A percentile compares a stretch with the other conserved stretches of the same genome.
Evolutionary conservation across 2,113 vertebrate genomes (phyloP).

Genomic region (Coptodon bakossiorum): DNA sequence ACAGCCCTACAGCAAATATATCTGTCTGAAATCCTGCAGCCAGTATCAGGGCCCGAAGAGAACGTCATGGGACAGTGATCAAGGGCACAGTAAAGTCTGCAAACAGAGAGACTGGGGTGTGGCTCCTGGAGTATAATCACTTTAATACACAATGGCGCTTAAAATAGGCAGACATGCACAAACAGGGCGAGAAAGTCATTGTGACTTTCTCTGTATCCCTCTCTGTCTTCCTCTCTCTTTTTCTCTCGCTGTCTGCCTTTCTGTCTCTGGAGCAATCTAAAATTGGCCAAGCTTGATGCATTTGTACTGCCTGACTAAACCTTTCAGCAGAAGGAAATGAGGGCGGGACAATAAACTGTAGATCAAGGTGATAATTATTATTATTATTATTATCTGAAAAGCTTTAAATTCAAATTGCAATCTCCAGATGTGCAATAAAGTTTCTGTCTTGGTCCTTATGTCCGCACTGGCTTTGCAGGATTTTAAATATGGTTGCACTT

Average conservation of each 20-base stretch:
- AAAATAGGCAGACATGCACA: slow-evolving; percentile 25
- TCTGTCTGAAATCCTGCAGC: background rate
- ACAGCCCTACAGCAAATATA: background rate
- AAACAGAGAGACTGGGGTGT: background rate
- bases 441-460: background rate
- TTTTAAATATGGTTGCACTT: background rate
- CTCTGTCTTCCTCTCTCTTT: background rate
- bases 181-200: background rate
- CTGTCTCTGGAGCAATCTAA: slow-evolving; percentile 44
- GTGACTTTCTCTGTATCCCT: background rate
- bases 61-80: background rate
- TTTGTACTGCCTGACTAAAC: slow-evolving; percentile 12
- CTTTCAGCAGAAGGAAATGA: background rate
- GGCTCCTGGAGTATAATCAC: background rate
- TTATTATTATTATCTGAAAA: background rate
- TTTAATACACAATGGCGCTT: background rate
- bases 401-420: background rate
- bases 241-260: background rate
- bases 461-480: background rate
- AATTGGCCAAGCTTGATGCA: slow-evolving; percentile 32
- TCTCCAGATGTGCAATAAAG: background rate
- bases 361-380: background rate
- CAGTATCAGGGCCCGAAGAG: background rate
- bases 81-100: slow-evolving; percentile 28
- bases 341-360: background rate